These are phyloP conservation scores for Bergia sp. DNA, from an alignment of 92 coral and sea anemone species.

Conservation along the genomic window DNA sequence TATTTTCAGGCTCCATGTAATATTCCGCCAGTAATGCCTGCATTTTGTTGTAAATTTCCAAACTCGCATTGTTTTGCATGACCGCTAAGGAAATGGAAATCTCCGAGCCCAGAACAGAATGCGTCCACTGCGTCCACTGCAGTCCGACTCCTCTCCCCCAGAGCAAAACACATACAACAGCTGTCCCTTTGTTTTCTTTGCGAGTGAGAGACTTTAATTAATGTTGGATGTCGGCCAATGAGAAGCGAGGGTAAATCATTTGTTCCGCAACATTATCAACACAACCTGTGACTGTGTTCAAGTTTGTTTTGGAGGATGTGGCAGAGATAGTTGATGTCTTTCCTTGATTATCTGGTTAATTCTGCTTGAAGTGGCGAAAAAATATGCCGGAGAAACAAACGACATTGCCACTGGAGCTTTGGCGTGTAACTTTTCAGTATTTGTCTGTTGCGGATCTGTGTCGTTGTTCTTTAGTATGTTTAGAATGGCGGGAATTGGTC, in stretches of 20 bases:
- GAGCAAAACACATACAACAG: slow-evolving; percentile 15
- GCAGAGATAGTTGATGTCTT: slow-evolving; percentile 1
- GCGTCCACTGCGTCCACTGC: no score
- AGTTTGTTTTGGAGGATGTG: not conserved
- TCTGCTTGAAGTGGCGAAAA: not conserved
- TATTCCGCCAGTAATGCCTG: no score
- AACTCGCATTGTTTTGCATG: no score
- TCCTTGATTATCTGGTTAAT: not conserved
- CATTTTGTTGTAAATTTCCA: no score
- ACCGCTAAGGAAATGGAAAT: no score
- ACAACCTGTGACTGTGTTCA: not conserved
- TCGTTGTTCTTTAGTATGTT: slow-evolving; percentile 92
- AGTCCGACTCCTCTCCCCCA: not conserved
- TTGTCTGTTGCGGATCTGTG: slow-evolving; percentile 82
- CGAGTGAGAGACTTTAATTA: slow-evolving; percentile 2
- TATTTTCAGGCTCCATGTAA: no score
- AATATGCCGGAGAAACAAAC: slow-evolving; percentile 87
- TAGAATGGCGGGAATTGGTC: slow-evolving; percentile 95
- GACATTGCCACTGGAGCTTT: slow-evolving; percentile 85
- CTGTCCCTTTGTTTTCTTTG: slow-evolving; percentile 23
- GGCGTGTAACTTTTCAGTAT: slow-evolving; percentile 91
- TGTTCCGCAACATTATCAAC: slow-evolving; percentile 28
- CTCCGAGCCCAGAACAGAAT: no score
- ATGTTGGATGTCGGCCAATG: slow-evolving; percentile 22
- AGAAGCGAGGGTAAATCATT: not conserved